Evolutionary conservation across 2,888 invertebrate genomes (phyloP), one percentile per base, ranked within the genome.

Genomic region (Tetragonisca angustula): DNA sequence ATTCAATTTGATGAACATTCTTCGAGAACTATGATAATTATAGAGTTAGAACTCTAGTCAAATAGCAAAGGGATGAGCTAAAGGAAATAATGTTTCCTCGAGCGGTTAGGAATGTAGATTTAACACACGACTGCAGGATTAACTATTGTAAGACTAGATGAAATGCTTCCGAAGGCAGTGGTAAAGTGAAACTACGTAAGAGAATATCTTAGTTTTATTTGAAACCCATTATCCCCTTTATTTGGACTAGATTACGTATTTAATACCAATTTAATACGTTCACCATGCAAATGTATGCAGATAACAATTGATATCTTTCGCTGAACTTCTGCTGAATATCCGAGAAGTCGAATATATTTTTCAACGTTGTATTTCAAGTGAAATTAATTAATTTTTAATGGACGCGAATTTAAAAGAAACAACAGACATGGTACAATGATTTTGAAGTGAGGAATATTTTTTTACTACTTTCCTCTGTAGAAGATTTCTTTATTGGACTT

Each of bases 131-230:
- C 43, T 43, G 54, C 50, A 2, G 50, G 24, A 76, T 79, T 56
- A 76, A 70, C 70, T 67, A 61, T 50, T 79, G 68, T 32, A 68
- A 13, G 54, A 68, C 68, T 43, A 54, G 43, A 74, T 74, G 54
- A 68, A 79, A 62, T 43, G 68, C 43, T 52, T 27, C 24, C 36
- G 36, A 71, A 67, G 27, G n/a, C 27, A 61, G 19, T 61, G 62
- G 27, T n/a, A 27, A 27, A 27, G 52, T 61, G 59, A 59, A 70
- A 21, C 52, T 79, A 49, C 21, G 27, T 49, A 64, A 79, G 52
- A 43, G 52, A 61, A 62, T 19, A 43, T n/a, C 43, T 73, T 78
- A 74, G 79, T 82, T 27, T 79, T 82, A 74, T 65, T 79, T 67
- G 27, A n/a, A n/a, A 70, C 17, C 65, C 64, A 69, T 81, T 73